Conservation (phyloP, 2,113 vertebrate species). For the Thalassoma bifasciatum region DNA sequence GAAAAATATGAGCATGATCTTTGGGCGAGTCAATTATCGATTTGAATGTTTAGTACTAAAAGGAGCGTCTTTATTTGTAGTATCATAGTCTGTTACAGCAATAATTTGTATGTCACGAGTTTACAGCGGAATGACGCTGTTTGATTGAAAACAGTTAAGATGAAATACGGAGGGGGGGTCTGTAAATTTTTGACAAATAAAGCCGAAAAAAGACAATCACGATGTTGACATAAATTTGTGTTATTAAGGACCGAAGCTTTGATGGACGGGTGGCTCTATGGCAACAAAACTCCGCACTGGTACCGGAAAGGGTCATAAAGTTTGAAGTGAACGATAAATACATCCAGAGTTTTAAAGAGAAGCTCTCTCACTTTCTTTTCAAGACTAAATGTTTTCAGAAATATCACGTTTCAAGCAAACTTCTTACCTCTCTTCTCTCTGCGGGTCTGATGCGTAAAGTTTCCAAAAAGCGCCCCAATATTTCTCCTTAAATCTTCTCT, state of each 20-base stretch:
- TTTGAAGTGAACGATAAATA: background rate
- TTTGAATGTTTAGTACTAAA: background rate
- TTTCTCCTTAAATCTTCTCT: conserved; percentile 32
- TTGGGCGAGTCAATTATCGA: rapidly evolving
- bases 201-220: background rate
- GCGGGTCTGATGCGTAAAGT: conserved; percentile 24
- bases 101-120: no score
- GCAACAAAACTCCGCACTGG: background rate
- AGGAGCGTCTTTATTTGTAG: background rate
- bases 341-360: background rate
- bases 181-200: background rate
- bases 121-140: no score
- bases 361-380: background rate
- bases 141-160: no score
- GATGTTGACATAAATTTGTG: background rate
- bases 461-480: conserved; percentile 13
- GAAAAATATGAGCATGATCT: background rate
- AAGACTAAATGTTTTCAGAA: background rate
- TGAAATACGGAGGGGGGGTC: no score
- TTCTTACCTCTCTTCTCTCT: conserved; percentile 60
- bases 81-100: no score
- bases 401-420: conserved; percentile 28
- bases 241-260: no score
- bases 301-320: background rate
- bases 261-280: no score